Conservation (phyloP, 2,888 invertebrate genomes). For the Hypercompe scribonia region DNA sequence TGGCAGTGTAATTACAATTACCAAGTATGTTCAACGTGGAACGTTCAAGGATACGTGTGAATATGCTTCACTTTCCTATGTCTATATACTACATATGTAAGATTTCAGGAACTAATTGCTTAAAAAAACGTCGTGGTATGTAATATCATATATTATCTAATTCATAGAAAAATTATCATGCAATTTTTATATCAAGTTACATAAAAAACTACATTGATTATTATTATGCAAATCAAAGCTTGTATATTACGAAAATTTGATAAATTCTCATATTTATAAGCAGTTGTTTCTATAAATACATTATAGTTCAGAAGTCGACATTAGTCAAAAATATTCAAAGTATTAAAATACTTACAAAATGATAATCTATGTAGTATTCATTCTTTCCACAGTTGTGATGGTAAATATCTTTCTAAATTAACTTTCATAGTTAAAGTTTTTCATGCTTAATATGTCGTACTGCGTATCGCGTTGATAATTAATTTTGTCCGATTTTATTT, state of each 20-base stretch:
- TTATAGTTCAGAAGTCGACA: slow-evolving; percentile 1
- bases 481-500: neutral
- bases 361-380: slow-evolving; percentile 15
- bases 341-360: slow-evolving; percentile 1
- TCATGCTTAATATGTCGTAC: neutral
- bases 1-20: too few species aligned
- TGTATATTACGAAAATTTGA: slow-evolving; percentile 19
- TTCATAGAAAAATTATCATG: neutral
- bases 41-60: too few species aligned
- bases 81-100: neutral
- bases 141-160: neutral
- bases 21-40: too few species aligned
- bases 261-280: slow-evolving; percentile 18
- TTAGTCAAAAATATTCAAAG: neutral
- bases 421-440: neutral
- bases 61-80: too few species aligned
- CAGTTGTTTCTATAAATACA: neutral
- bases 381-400: slow-evolving; percentile 22
- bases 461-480: too few species aligned
- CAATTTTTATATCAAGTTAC: slow-evolving; percentile 1
- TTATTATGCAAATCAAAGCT: slow-evolving; percentile 4
- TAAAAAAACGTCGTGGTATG: neutral
- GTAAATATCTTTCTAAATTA: slow-evolving; percentile 16
- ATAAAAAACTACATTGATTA: slow-evolving; percentile 5
- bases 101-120: neutral